Base-by-base conservation (phyloP, 2,113 vertebrate species). In the Azemiops feae region DNA sequence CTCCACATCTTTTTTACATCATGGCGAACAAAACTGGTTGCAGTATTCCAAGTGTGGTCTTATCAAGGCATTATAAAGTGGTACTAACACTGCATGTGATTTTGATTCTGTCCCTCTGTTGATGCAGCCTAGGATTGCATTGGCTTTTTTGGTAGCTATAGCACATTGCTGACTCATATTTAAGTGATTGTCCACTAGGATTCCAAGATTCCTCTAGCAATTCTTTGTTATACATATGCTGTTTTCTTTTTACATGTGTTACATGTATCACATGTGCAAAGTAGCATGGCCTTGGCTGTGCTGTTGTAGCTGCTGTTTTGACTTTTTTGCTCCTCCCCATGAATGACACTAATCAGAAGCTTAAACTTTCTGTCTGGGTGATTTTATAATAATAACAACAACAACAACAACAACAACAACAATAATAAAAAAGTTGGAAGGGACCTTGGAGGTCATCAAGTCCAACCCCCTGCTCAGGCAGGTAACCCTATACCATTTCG, bases 361-460 rank as follows among this genome's bases (percentile, higher is more conserved):
- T 87, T 85, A 34, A 93, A 58, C 60, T 87, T 87, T 93, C 95
- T 95, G 91, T 54, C 69, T 0, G 1, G 81, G 92, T 89, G 89
- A 34, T 93, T n/a, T n/a, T n/a, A n/a, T n/a, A n/a, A n/a, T n/a
- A n/a, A n/a, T n/a, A n/a, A n/a, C n/a, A n/a, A n/a, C n/a, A n/a
- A n/a, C n/a, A n/a, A n/a, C n/a, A n/a, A n/a, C n/a, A n/a, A n/a
- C n/a, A n/a, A n/a, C n/a, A n/a, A n/a, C n/a, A n/a, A n/a, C n/a
- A n/a, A n/a, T n/a, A n/a, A n/a, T n/a, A n/a, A n/a, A n/a, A n/a
- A n/a, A n/a, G n/a, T n/a, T n/a, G n/a, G n/a, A n/a, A n/a, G n/a
- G n/a, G n/a, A n/a, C n/a, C n/a, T n/a, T n/a, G n/a, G n/a, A n/a
- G n/a, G n/a, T n/a, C n/a, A n/a, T n/a, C n/a, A n/a, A n/a, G n/a